A percentile compares a stretch with the other conserved stretches of the same genome.
Evolutionary conservation across 2,113 vertebrate genomes (phyloP).

Genomic region (Raja brachyura): DNA sequence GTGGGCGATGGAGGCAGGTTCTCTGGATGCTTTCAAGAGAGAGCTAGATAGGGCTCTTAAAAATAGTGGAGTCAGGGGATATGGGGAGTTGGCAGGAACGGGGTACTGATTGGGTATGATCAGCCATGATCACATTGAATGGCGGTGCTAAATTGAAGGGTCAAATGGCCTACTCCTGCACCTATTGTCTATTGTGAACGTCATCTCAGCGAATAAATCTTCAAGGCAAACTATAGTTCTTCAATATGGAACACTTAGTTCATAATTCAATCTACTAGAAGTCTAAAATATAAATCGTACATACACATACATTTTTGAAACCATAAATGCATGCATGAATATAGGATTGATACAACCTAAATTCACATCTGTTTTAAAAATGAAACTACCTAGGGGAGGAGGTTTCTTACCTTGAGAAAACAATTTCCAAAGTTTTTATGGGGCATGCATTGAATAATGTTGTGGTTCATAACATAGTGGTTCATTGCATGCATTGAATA

Average conservation of each 20-base stretch:
- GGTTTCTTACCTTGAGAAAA: not conserved
- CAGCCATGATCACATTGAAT: no score
- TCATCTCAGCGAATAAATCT: not conserved
- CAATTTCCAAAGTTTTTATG: not conserved
- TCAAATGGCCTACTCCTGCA: no score
- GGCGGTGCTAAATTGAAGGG: no score
- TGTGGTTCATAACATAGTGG: not conserved
- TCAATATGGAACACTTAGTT: not conserved
- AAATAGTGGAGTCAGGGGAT: no score
- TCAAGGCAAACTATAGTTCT: not conserved
- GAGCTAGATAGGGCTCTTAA: no score
- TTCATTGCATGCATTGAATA: no score
- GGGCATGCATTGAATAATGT: not conserved
- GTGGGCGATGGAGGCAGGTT: no score
- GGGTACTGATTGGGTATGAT: no score
- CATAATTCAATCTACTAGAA: not conserved
- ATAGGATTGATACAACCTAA: not conserved
- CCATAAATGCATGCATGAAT: not conserved
- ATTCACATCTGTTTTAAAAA: not conserved
- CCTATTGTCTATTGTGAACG: no score
- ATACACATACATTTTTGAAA: not conserved
- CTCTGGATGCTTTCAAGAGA: no score
- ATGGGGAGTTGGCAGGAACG: no score
- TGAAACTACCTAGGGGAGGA: not conserved
- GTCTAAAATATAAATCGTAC: not conserved